Percentiles rank a stretch among this genome's conserved stretches.
Evolutionary conservation across 2,888 invertebrate genomes (phyloP).

Genomic region (Xylota segnis): DNA sequence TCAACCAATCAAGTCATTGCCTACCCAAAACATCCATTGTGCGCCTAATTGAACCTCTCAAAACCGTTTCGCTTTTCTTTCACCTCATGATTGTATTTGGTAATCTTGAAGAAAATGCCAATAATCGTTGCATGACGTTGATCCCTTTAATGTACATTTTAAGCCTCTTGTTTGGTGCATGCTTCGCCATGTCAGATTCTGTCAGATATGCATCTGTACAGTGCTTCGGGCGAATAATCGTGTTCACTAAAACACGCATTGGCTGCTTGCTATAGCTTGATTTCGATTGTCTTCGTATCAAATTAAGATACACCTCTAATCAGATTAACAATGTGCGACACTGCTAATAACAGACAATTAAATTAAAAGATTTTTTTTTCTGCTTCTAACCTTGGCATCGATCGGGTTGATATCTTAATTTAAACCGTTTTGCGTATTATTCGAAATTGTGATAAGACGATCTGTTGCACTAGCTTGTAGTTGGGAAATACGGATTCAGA

Average conservation of each 20-base stretch:
- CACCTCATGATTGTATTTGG: slow-evolving; percentile 48
- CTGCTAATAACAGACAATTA: slow-evolving; percentile 49
- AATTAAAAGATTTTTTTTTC: slow-evolving; percentile 10
- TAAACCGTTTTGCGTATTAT: slow-evolving; percentile 18
- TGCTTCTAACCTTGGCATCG: slow-evolving; percentile 41
- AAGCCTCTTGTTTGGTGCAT: slow-evolving; percentile 25
- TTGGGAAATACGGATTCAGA: slow-evolving; percentile 8
- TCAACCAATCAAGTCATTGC: not conserved
- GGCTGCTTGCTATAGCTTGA: slow-evolving; percentile 11
- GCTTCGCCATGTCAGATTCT: slow-evolving; percentile 49
- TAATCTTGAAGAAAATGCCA: slow-evolving; percentile 35
- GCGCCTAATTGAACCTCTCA: slow-evolving; percentile 52
- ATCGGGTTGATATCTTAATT: slow-evolving; percentile 39
- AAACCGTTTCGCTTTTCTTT: slow-evolving; percentile 38
- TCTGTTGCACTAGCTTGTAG: not conserved
- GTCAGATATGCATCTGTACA: slow-evolving; percentile 39
- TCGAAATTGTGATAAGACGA: slow-evolving; percentile 18
- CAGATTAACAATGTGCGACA: slow-evolving; percentile 58
- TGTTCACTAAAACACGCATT: slow-evolving; percentile 47
- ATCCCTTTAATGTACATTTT: slow-evolving; percentile 44
- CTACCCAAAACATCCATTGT: slow-evolving; percentile 33
- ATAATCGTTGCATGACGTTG: slow-evolving; percentile 34
- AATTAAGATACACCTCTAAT: slow-evolving; percentile 55
- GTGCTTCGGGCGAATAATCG: slow-evolving; percentile 30
- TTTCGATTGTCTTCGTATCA: slow-evolving; percentile 40